These are phyloP conservation scores for Phycodurus eques DNA, from an alignment of 2,113 vertebrate species.

Conservation along the genomic window DNA sequence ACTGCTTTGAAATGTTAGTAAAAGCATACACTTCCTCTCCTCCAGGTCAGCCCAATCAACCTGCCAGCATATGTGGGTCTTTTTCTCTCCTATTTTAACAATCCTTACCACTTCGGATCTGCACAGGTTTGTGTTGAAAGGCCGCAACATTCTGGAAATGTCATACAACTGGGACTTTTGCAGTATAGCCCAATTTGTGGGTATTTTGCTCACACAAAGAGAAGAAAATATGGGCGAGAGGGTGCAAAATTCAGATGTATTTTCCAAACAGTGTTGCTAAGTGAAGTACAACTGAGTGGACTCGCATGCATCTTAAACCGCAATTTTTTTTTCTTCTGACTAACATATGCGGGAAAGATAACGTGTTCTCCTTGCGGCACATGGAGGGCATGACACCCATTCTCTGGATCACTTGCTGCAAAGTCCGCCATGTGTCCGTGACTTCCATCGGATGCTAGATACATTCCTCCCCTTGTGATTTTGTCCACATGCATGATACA, in stretches of 20 bases:
- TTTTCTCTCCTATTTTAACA: conserved; percentile 4
- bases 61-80: conserved; percentile 8
- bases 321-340: conserved; percentile 16
- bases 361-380: conserved; percentile 35
- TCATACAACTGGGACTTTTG: background rate
- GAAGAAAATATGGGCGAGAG: background rate
- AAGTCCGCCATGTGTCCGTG: conserved; percentile 3
- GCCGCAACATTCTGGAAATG: background rate
- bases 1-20: conserved; percentile 11
- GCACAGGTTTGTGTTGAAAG: conserved; percentile 17
- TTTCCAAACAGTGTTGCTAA: background rate
- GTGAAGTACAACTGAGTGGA: conserved; percentile 14
- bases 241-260: background rate
- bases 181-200: background rate
- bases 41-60: background rate
- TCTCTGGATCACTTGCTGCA: conserved; percentile 32
- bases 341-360: conserved; percentile 12
- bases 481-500: conserved; percentile 67
- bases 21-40: conserved; percentile 4
- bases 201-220: background rate
- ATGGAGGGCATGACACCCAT: conserved; percentile 18
- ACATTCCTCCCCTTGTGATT: conserved; percentile 67
- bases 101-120: background rate
- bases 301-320: conserved; percentile 22
- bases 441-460: conserved; percentile 49